Base-by-base conservation (phyloP, 2,888 invertebrate genomes). In the Homarus gammarus region DNA sequence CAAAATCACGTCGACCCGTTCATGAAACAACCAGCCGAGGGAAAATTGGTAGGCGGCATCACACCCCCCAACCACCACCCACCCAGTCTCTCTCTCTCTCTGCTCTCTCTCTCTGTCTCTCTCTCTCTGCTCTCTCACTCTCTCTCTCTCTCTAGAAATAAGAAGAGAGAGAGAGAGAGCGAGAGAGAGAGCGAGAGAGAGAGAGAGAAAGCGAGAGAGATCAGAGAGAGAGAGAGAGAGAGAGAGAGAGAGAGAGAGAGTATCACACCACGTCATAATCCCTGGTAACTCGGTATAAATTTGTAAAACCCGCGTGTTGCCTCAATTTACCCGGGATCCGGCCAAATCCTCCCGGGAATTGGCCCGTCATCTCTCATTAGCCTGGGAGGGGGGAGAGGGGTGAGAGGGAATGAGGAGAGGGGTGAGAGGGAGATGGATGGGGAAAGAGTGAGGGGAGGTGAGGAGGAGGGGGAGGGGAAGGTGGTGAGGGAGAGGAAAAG, bases 321-420 rank as follows among this genome's bases (percentile, higher is more conserved):
- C 81, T 81, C 81, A 81, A 81, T 81, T 81, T 81, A 64, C 36
- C 61, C 64, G 36, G 81, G 81, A 81, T 81, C 81, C 61, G 22
- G 31, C 38, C 27, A 61, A 81, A 81, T 81, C 81, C 81, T 64
- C 81, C 38, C 10, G 81, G 81, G 81, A 81, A 81, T 81, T 81
- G 81, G 81, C n/a, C 81, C 81, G 81, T 81, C 81, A 81, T 81
- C 81, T 56, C 81, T 81, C 81, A 81, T 81, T 81, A 81, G 38
- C 61, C 36, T 33, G 38, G 64, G 38, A 2, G 56, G 33, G 22
- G 1, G 27, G 8, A 6, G 15, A 2, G 18, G 27, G 44, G 40
- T 18, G 8, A 27, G 22, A 22, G 40, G n/a, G 38, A 44, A 44
- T n/a, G 77, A 18, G 27, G 27, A 31, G 2, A 27, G 33, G 1